Evolutionary conservation across 2,113 vertebrate species (phyloP).

Genomic region (Polyodon spathula): DNA sequence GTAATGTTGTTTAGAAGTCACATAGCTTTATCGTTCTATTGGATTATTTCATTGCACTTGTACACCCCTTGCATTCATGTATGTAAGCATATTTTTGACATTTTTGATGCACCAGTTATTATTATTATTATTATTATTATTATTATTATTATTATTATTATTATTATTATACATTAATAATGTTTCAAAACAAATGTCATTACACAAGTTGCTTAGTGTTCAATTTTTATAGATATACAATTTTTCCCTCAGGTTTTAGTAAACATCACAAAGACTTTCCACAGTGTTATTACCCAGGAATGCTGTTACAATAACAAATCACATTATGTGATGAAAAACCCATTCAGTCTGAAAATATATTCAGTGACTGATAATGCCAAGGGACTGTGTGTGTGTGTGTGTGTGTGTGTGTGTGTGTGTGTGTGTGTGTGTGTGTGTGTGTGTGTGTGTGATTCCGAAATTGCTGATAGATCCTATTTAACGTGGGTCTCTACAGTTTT

Average conservation of each 20-base stretch:
- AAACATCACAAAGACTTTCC: conserved; percentile 9
- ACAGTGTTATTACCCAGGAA: background rate
- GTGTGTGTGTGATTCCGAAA: conserved; percentile 12
- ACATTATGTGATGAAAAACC: background rate
- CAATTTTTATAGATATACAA: conserved; percentile 5
- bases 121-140: too few species aligned
- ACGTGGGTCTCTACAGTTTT: too few species aligned
- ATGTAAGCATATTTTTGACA: too few species aligned
- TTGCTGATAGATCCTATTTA: background rate
- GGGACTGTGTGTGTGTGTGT: conserved; percentile 10
- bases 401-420: conserved; percentile 7
- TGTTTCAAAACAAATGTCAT: too few species aligned
- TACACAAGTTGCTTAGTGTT: background rate
- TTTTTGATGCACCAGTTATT: too few species aligned
- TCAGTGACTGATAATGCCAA: background rate
- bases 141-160: too few species aligned
- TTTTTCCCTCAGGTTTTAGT: conserved; percentile 4
- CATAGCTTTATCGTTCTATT: background rate
- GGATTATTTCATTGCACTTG: background rate
- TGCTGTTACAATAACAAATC: conserved; percentile 4
- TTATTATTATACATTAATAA: too few species aligned
- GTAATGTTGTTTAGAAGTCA: background rate
- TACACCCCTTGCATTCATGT: too few species aligned
- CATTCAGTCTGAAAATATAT: conserved; percentile 10
- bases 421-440: conserved; percentile 7